Evolutionary conservation across 2,797 vertebrate genomes (phyloP).

Genomic region (Poecilia gillii): DNA sequence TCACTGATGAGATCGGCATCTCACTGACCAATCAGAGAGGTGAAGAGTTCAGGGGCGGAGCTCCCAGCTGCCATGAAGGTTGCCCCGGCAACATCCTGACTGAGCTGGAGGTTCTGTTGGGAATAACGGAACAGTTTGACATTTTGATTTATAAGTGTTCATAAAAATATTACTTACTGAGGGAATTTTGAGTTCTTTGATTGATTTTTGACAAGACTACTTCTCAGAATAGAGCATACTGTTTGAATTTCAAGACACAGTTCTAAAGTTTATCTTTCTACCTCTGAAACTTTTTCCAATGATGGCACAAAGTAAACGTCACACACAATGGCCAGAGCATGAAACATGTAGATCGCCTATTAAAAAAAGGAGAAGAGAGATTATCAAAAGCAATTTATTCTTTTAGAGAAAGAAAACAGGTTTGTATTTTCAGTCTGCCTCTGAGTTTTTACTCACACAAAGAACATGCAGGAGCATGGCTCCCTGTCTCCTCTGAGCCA

Average conservation of each 20-base stretch:
- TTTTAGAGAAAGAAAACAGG: not conserved
- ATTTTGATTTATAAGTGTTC: not conserved
- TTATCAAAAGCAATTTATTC: not conserved
- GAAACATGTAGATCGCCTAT: conserved; percentile 86
- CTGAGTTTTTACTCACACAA: conserved; percentile 76
- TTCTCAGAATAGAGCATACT: not conserved
- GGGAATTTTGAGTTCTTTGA: not conserved
- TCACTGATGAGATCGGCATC: conserved; percentile 1
- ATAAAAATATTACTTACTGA: not conserved
- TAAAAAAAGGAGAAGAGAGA: conserved; percentile 36
- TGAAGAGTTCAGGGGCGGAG: conserved; percentile 87
- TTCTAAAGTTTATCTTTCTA: conserved; percentile 38
- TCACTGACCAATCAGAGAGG: conserved; percentile 85
- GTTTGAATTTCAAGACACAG: not conserved
- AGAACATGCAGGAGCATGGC: conserved; percentile 82
- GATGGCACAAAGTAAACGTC: conserved; percentile 86
- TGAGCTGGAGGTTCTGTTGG: conserved; percentile 82
- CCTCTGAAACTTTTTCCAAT: conserved; percentile 84
- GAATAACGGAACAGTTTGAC: conserved; percentile 1
- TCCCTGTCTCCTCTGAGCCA: conserved; percentile 79
- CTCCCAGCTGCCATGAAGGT: conserved; percentile 89
- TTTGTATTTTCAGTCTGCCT: not conserved
- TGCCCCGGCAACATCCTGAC: conserved; percentile 86
- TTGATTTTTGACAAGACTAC: not conserved
- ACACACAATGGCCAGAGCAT: conserved; percentile 84